Conservation (phyloP, 30 jellyfish, hydroid and myxozoan genomes). For the Aurelia aurita region DNA sequence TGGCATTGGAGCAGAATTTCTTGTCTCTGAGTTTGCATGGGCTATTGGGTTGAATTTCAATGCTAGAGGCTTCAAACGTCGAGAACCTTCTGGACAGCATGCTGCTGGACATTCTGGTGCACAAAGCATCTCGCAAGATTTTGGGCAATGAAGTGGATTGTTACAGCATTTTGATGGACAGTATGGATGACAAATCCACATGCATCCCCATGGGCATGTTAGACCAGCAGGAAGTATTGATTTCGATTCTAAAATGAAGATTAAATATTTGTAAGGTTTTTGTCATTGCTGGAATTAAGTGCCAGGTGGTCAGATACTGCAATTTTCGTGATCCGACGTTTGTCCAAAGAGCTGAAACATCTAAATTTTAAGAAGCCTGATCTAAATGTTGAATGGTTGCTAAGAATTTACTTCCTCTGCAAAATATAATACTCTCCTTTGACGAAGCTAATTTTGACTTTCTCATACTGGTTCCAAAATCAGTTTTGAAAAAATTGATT, state of each 20-base stretch:
- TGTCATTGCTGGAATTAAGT: no score
- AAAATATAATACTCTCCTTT: no score
- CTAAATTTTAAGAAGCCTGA: no score
- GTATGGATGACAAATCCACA: slow-evolving; percentile 95
- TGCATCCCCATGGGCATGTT: slow-evolving; percentile 99
- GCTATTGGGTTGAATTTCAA: slow-evolving; percentile 61
- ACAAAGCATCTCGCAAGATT: slow-evolving; percentile 82
- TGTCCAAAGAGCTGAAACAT: no score
- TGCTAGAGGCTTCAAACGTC: slow-evolving; percentile 72
- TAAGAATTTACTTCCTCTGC: no score
- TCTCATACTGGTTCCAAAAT: no score
- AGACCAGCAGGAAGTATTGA: slow-evolving; percentile 76
- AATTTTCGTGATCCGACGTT: no score
- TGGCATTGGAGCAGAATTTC: slow-evolving; percentile 71
- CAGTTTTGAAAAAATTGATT: no score
- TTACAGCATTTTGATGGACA: slow-evolving; percentile 98
- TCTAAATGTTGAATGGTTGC: no score
- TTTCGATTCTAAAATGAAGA: slow-evolving; percentile 30
- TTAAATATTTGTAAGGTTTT: not conserved
- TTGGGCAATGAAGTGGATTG: slow-evolving; percentile 93
- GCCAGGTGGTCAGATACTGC: no score
- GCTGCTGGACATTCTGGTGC: slow-evolving; percentile 93
- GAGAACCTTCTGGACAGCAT: slow-evolving; percentile 97
- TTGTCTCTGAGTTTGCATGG: slow-evolving; percentile 27
- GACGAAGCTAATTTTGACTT: no score